phyloP scores from a whole-genome alignment of 2,888 invertebrate species.

The Ectobius pallidus region DNA sequence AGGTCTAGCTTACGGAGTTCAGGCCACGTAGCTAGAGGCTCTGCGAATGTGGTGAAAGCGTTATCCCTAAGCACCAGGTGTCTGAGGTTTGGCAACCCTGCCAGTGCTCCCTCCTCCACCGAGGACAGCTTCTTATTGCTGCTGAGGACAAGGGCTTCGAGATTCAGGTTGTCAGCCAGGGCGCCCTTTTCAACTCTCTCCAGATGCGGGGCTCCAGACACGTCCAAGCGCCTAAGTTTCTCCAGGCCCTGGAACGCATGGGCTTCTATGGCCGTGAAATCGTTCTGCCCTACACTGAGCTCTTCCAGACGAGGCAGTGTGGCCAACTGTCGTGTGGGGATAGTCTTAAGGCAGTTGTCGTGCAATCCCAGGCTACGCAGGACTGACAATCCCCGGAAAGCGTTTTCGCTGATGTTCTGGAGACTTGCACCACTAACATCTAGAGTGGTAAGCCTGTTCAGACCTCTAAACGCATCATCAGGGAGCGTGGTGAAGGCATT shows the following conservation, averaged over 20 bases:
- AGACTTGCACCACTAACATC: constrained; percentile 83
- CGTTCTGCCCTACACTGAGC: constrained; percentile 82
- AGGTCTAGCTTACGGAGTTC: constrained; percentile 78
- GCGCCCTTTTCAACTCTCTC: constrained; percentile 77
- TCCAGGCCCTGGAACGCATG: constrained; percentile 77
- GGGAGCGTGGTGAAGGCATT: constrained; percentile 80
- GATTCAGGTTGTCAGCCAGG: constrained; percentile 79
- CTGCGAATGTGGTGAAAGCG: constrained; percentile 75
- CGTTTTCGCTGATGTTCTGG: constrained; percentile 75
- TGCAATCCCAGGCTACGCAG: constrained; percentile 77
- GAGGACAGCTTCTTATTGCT: constrained; percentile 76
- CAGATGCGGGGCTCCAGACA: constrained; percentile 77
- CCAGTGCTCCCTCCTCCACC: constrained; percentile 77
- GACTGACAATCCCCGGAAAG: constrained; percentile 74
- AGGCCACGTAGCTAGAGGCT: constrained; percentile 79
- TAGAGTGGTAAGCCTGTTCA: constrained; percentile 74
- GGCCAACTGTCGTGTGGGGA: constrained; percentile 78
- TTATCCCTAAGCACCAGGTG: constrained; percentile 80
- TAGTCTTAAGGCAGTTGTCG: constrained; percentile 75
- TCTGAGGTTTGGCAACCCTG: constrained; percentile 78
- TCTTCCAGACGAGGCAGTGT: constrained; percentile 75
- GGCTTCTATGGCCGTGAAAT: constrained; percentile 70
- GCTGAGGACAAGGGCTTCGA: constrained; percentile 76
- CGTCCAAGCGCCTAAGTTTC: constrained; percentile 76
- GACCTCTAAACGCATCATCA: constrained; percentile 75